These are phyloP conservation scores for Enteromius trimaculatus DNA, from an alignment of 2,797 vertebrate genomes.

Conservation along the genomic window DNA sequence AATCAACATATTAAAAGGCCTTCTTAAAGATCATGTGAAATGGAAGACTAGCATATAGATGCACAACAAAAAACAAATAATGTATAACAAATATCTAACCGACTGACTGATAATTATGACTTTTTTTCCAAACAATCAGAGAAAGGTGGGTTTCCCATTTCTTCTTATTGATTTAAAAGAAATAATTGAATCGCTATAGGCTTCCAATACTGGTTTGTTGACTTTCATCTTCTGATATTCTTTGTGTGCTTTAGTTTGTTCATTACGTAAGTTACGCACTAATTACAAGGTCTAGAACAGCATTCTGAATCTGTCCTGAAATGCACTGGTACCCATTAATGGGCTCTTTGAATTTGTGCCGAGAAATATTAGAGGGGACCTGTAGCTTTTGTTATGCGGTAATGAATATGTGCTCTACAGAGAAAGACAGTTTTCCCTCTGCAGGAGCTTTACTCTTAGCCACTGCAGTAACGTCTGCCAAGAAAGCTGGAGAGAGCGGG, in stretches of 20 bases:
- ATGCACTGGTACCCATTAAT: conserved; percentile 43
- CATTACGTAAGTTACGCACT: background rate
- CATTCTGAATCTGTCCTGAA: conserved; percentile 28
- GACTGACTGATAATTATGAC: background rate
- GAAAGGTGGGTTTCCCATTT: background rate
- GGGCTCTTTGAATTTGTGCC: conserved; percentile 49
- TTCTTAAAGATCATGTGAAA: too few species aligned
- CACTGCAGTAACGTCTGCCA: conserved; percentile 19
- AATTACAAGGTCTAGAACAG: conserved; percentile 23
- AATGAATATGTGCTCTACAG: conserved; percentile 47
- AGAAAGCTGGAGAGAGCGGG: conserved; percentile 40
- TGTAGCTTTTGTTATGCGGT: conserved; percentile 38
- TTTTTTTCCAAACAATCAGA: background rate
- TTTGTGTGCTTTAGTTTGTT: background rate
- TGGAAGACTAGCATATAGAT: background rate
- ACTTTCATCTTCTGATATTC: conserved; percentile 8
- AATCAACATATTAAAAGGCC: too few species aligned
- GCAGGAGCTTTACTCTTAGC: conserved; percentile 20
- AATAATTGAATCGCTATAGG: background rate
- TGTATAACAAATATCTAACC: background rate
- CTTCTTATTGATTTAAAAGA: conserved; percentile 9
- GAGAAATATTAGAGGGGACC: conserved; percentile 37
- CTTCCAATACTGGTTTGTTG: background rate
- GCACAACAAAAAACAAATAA: background rate
- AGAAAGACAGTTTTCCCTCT: conserved; percentile 23